These are phyloP conservation scores for Azemiops feae DNA, from an alignment of 2,113 vertebrate species.

Conservation along the genomic window DNA sequence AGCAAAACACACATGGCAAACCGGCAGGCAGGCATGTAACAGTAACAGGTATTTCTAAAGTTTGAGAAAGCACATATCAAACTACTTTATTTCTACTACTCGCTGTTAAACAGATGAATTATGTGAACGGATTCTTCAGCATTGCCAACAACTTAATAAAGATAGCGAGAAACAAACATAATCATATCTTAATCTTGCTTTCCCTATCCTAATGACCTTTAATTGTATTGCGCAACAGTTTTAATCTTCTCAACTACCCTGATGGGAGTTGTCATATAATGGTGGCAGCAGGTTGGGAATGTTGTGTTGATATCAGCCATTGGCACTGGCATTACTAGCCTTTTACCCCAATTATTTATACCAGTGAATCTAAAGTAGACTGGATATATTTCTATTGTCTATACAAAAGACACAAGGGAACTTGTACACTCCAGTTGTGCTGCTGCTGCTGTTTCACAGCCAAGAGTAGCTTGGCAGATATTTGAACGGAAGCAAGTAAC, in stretches of 20 bases:
- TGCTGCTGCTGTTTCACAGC: rapidly evolving
- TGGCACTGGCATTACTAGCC: neutral
- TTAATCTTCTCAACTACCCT: neutral
- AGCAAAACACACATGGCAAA: neutral
- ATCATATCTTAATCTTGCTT: neutral
- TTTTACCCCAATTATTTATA: neutral
- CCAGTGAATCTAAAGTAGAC: rapidly evolving
- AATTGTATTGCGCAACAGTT: neutral
- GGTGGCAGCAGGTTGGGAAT: neutral
- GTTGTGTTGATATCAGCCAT: neutral
- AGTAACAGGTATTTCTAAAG: neutral
- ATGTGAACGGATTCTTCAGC: neutral
- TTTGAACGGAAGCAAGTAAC: neutral
- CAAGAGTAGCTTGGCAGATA: rapidly evolving
- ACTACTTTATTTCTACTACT: neutral
- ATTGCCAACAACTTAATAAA: neutral
- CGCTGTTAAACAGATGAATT: neutral
- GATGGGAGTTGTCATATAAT: neutral
- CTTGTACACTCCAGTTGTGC: neutral
- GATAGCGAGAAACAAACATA: neutral
- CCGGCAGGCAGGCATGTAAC: too few species aligned
- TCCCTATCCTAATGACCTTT: neutral
- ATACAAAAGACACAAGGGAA: neutral
- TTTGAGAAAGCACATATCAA: neutral
- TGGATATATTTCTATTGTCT: rapidly evolving